These are phyloP conservation scores for Trogon melanurus DNA, from an alignment of 2,113 vertebrate genomes.

Conservation along the genomic window DNA sequence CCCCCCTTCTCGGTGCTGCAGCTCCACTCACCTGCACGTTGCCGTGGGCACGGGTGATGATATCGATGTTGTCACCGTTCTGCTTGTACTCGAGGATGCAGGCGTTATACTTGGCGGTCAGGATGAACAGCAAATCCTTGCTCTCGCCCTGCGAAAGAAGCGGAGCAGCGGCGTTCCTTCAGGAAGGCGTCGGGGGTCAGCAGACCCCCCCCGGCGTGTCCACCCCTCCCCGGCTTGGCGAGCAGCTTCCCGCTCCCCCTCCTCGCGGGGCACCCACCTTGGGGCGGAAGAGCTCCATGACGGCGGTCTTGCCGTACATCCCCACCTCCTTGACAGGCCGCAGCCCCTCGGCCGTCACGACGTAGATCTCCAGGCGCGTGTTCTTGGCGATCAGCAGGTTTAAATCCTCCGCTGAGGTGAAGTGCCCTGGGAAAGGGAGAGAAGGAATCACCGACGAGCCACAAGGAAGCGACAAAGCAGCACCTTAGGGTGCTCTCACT, in stretches of 20 bases:
- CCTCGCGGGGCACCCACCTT: conserved; percentile 78
- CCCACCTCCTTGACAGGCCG: conserved; percentile 97
- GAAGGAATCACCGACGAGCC: not conserved
- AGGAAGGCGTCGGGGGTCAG: not conserved
- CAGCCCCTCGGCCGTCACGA: conserved; percentile 96
- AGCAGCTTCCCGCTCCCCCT: too few relatives aligned
- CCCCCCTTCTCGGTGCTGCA: rapidly evolving
- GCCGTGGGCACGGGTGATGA: conserved; percentile 95
- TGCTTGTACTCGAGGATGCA: conserved; percentile 99
- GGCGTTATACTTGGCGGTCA: conserved; percentile 98
- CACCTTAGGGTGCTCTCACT: not conserved
- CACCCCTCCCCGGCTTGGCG: rapidly evolving
- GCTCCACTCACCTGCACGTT: conserved; percentile 89
- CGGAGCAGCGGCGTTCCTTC: not conserved
- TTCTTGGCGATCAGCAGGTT: conserved; percentile 98
- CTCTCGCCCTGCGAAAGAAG: conserved; percentile 87
- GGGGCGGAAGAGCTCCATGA: conserved; percentile 98
- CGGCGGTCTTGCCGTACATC: conserved; percentile 96
- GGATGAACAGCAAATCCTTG: conserved; percentile 95
- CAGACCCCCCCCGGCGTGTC: rapidly evolving
- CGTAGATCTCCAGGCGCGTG: conserved; percentile 96
- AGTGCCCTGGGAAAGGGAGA: conserved; percentile 82
- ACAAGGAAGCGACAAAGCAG: rapidly evolving
- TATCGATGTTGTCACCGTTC: conserved; percentile 95
- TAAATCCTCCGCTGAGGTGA: conserved; percentile 94